phyloP scores from a whole-genome alignment of 1,140 invertebrate species.

The Zaprionus ornatus region DNA sequence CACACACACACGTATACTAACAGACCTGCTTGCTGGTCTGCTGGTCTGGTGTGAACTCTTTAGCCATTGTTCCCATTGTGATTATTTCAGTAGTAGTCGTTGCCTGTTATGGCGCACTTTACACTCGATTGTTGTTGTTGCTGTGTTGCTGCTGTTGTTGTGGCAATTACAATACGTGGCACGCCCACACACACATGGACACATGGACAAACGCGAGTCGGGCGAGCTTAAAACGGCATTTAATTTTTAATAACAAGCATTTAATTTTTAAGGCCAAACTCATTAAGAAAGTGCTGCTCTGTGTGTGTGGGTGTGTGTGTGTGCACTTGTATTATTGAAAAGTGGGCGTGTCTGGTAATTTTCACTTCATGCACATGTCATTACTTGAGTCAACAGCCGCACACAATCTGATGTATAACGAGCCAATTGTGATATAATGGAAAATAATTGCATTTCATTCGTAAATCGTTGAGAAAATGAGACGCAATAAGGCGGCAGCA shows the following conservation, averaged over 20 bases:
- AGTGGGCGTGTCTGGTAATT: conserved; percentile 21
- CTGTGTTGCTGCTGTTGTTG: conserved; percentile 1
- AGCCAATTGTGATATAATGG: conserved; percentile 32
- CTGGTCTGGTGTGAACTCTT: conserved; percentile 23
- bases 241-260: conserved; percentile 74
- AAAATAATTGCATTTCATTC: conserved; percentile 28
- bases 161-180: conserved; percentile 40
- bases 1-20: background rate
- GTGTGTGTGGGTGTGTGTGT: background rate
- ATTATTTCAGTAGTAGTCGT: conserved; percentile 32
- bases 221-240: conserved; percentile 37
- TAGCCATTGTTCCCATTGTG: conserved; percentile 36
- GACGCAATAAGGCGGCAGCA: background rate
- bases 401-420: conserved; percentile 49
- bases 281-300: conserved; percentile 31
- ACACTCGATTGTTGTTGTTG: conserved; percentile 15
- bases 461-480: background rate
- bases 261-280: conserved; percentile 49
- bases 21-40: background rate
- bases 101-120: conserved; percentile 30
- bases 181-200: conserved; percentile 14
- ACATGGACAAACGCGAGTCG: background rate
- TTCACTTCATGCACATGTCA: conserved; percentile 48
- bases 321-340: background rate
- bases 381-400: conserved; percentile 61